phyloP scores from a whole-genome alignment of 2,113 vertebrate genomes.

The Corythornis cristatus region DNA sequence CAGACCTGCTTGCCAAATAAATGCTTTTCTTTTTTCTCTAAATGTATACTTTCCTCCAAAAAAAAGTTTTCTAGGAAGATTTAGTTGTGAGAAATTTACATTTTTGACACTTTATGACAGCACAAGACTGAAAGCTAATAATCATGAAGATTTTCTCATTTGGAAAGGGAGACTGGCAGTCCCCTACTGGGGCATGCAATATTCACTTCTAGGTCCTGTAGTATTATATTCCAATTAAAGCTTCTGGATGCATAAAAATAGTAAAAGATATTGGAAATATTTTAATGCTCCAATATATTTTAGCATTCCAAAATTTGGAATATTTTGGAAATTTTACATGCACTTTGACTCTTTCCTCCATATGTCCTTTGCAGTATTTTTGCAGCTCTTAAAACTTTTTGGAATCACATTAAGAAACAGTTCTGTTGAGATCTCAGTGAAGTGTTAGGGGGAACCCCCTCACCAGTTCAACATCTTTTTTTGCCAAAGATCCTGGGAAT shows the following conservation, averaged over 20 bases:
- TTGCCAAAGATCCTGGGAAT: not conserved
- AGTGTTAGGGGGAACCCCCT: not conserved
- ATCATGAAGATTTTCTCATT: not conserved
- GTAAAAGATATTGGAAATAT: conserved; percentile 36
- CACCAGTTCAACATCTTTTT: not conserved
- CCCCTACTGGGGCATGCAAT: not conserved
- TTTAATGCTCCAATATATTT: conserved; percentile 25
- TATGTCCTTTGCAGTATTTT: not conserved
- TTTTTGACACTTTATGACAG: not conserved
- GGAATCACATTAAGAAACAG: not conserved
- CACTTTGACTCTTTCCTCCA: not conserved
- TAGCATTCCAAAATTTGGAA: conserved; percentile 20
- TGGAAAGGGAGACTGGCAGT: not conserved
- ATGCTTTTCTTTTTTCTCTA: not conserved
- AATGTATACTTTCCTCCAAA: not conserved
- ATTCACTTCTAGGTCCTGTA: not conserved
- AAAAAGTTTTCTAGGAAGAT: not conserved
- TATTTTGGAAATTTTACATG: not conserved
- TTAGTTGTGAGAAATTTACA: not conserved
- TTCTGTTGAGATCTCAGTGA: not conserved
- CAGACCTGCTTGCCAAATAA: not conserved
- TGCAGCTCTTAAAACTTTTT: not conserved
- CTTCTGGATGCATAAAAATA: not conserved
- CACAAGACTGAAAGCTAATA: not conserved
- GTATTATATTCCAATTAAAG: not conserved